These are phyloP conservation scores for Dexiosoma caninum DNA, from an alignment of 2,888 invertebrate genomes.

Conservation along the genomic window DNA sequence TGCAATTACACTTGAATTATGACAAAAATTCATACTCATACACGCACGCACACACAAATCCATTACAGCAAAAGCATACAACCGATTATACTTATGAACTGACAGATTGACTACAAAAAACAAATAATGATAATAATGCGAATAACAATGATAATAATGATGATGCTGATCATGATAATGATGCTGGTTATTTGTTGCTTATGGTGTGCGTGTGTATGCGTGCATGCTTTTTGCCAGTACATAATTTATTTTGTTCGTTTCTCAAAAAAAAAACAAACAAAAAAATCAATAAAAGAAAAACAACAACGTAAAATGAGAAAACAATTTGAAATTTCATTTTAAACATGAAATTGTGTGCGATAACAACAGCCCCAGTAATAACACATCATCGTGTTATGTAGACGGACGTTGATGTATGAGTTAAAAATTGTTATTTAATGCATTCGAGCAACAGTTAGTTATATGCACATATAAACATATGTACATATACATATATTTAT, in stretches of 20 bases:
- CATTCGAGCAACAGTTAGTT: not conserved
- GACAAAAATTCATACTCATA: constrained; percentile 3
- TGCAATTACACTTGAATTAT: constrained; percentile 58
- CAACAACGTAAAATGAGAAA: constrained; percentile 29
- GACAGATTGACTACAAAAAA: not conserved
- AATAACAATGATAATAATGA: not conserved
- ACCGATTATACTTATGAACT: not conserved
- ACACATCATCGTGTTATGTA: not conserved
- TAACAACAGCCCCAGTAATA: constrained; percentile 11
- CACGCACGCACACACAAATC: not conserved
- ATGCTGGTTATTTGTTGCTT: not conserved
- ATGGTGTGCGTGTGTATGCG: too few species aligned
- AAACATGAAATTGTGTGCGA: constrained; percentile 21
- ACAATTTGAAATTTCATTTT: not conserved
- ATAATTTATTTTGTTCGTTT: not conserved
- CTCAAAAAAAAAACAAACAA: constrained; percentile 4
- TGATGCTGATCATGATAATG: not conserved
- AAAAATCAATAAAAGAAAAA: too few species aligned
- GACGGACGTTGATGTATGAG: constrained; percentile 12
- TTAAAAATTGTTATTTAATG: not conserved
- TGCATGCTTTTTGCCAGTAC: too few species aligned
- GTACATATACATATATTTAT: not conserved
- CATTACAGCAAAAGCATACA: not conserved
- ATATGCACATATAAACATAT: not conserved
- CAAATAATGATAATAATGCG: not conserved